These are phyloP conservation scores for Chrysemys picta DNA, from an alignment of 2,113 vertebrate genomes.

Conservation along the genomic window DNA sequence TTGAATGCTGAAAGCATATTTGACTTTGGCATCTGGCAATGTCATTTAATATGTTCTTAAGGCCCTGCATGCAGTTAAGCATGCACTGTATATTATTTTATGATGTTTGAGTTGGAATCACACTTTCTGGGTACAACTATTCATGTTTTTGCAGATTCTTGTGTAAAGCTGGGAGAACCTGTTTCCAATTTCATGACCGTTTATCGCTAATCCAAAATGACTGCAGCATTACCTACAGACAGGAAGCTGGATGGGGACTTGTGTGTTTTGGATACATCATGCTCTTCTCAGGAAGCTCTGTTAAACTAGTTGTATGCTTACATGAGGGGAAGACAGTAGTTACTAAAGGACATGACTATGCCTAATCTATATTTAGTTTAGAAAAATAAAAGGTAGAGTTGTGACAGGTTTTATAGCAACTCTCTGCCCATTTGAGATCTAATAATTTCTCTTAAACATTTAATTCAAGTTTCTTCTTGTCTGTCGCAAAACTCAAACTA, in stretches of 20 bases:
- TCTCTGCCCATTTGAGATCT: constrained; percentile 2
- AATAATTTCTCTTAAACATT: constrained; percentile 33
- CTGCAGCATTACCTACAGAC: constrained; percentile 81
- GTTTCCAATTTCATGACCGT: constrained; percentile 83
- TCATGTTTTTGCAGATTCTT: constrained; percentile 81
- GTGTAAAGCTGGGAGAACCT: constrained; percentile 78
- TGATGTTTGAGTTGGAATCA: constrained; percentile 84
- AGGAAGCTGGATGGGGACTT: constrained; percentile 79
- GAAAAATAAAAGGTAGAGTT: constrained; percentile 33
- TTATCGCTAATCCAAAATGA: constrained; percentile 84
- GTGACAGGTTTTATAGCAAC: constrained; percentile 1
- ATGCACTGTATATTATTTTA: constrained; percentile 85
- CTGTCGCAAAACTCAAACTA: not conserved
- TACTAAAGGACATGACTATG: constrained; percentile 68
- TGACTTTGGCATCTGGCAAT: constrained; percentile 79
- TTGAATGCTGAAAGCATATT: constrained; percentile 73
- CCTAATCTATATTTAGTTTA: constrained; percentile 75
- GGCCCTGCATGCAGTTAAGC: constrained; percentile 75
- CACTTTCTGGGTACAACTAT: constrained; percentile 79
- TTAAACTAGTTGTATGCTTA: constrained; percentile 75
- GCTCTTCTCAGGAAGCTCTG: constrained; percentile 77
- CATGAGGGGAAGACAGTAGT: constrained; percentile 68
- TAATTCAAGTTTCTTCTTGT: constrained; percentile 15
- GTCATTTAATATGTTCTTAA: constrained; percentile 81
- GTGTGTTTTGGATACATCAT: constrained; percentile 76